Conservation (phyloP, 2,888 invertebrate genomes). For the Steromphala cineraria region DNA sequence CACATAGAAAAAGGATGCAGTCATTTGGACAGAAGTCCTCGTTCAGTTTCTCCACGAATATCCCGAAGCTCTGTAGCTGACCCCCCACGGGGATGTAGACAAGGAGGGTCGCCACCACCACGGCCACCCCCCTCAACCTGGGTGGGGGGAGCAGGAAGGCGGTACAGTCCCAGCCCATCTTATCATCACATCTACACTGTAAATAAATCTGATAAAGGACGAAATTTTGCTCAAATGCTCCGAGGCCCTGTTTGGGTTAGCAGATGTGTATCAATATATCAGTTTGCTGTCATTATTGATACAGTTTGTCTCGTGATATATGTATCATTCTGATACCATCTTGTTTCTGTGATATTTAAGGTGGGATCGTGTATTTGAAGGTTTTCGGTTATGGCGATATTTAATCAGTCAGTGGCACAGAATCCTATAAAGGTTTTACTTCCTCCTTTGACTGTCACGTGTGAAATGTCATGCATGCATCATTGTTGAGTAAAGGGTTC, state of each 20-base stretch:
- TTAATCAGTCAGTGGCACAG: no score
- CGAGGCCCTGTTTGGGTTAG: neutral
- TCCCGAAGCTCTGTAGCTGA: slow-evolving; percentile 27
- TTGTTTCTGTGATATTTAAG: no score
- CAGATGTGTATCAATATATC: no score
- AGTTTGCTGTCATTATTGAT: no score
- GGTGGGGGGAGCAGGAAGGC: neutral
- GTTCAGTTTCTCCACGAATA: slow-evolving; percentile 25
- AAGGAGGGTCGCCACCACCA: slow-evolving; percentile 15
- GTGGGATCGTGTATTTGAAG: no score
- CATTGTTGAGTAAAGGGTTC: no score
- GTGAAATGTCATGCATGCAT: no score
- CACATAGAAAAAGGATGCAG: slow-evolving; percentile 30
- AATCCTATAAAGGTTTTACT: no score
- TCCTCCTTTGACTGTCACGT: no score
- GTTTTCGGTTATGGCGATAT: no score
- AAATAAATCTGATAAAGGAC: neutral
- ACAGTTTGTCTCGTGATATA: no score
- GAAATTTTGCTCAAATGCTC: neutral
- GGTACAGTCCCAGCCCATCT: neutral
- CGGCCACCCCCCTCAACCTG: neutral
- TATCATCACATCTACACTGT: neutral
- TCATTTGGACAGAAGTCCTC: slow-evolving; percentile 25
- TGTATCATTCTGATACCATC: no score
- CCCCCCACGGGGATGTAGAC: slow-evolving; percentile 31